Evolutionary conservation across 2,797 vertebrate genomes (phyloP), one percentile per base, ranked within the genome.

Genomic region (Menidia menidia): DNA sequence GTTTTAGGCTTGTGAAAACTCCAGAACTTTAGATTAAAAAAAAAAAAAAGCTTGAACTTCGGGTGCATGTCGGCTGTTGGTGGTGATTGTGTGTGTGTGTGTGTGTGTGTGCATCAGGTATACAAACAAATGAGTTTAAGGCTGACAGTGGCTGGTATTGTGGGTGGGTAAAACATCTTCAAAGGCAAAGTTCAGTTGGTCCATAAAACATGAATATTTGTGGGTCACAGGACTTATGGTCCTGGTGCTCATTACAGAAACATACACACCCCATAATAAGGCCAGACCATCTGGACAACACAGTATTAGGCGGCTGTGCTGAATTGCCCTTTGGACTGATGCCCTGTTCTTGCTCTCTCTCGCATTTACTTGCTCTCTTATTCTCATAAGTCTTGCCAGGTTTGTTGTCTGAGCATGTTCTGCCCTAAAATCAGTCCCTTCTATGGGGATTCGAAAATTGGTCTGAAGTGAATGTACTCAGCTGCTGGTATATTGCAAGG

Each of bases 241-340:
- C 4, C 4, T 77, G 72, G 65, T 19, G 55, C 80, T 85, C 67
- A 77, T 85, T 82, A 83, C 64, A 73, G 77, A 86, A 86, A 87
- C 78, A 77, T 83, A 85, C 79, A 88, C 50, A 64, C 11, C 54
- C 80, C 76, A 77, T 89, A 89, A 90, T 85, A 89, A 90, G 85
- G 62, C 68, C 61, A 64, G 84, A 80, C 83, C 87, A 90, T 90
- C 89, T 89, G 90, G 89, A 84, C 80, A 84, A 71, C 77, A 75
- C 81, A 67, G 68, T 81, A 73, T 81, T 50, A 71, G 81, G 65
- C 80, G 78, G 78, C 80, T 84, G 81, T 77, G 69, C 86, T 78
- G 78, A 84, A 57, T 48, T 86, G 79, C 75, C 83, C 84, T 88
- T 85, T 90, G 85, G 85, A 86, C 64, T 14, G 67, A 63, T 77